A percentile compares a stretch with the other conserved stretches of the same genome.
These are phyloP conservation scores for Rhizoglyphus robini DNA, from an alignment of 1,140 invertebrate genomes.

Conservation along the genomic window DNA sequence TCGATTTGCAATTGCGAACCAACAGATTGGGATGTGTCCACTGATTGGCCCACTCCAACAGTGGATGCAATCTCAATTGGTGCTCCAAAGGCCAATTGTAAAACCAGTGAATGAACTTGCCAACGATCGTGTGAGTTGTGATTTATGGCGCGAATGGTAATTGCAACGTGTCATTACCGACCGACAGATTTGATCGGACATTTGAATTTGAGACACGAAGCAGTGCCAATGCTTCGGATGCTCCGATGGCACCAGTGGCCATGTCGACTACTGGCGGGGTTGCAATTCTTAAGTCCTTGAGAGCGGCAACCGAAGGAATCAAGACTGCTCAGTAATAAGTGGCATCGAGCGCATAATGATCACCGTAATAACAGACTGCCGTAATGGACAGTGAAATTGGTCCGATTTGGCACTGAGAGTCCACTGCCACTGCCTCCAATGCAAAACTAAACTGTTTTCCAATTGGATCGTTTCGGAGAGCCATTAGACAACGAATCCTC, in stretches of 20 bases:
- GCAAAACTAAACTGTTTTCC: too few species aligned
- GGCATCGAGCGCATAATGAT: conserved; percentile 7
- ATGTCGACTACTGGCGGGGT: too few species aligned
- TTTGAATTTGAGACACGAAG: background rate
- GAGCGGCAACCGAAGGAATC: background rate
- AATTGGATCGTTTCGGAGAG: background rate
- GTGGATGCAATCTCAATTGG: too few species aligned
- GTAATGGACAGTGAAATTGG: conserved; percentile 13
- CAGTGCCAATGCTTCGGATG: too few species aligned
- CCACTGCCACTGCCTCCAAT: too few species aligned
- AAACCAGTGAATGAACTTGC: too few species aligned
- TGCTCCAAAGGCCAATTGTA: too few species aligned
- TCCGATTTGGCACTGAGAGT: background rate
- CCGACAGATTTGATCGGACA: background rate
- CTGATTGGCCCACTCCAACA: too few species aligned
- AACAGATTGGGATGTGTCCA: too few species aligned
- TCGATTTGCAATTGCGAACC: too few species aligned
- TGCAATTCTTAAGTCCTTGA: background rate
- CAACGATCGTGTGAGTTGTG: background rate
- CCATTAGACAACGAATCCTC: background rate
- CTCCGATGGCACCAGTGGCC: too few species aligned
- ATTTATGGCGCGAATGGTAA: background rate
- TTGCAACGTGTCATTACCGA: background rate
- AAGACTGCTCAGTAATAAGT: background rate
- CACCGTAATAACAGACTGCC: conserved; percentile 10